phyloP scores from a whole-genome alignment of 2,888 invertebrate species.

The Chouioia cunea region DNA sequence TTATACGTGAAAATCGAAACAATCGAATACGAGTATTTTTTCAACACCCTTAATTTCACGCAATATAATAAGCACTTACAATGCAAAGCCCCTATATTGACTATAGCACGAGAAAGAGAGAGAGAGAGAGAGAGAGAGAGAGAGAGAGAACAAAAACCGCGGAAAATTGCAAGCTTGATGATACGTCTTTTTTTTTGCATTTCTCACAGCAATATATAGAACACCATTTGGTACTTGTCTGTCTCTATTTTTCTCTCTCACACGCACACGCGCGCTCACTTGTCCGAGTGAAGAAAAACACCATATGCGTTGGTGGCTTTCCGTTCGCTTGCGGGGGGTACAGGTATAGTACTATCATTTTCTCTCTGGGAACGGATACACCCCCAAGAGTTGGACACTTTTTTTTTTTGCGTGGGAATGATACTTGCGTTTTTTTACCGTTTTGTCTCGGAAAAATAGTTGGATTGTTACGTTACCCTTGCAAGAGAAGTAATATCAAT shows the following conservation, averaged over 20 bases:
- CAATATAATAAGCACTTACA: no score
- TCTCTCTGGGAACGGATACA: slow-evolving; percentile 27
- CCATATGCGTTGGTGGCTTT: background rate
- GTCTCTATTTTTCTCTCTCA: background rate
- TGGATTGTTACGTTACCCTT: background rate
- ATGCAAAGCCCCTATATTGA: no score
- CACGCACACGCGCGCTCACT: background rate
- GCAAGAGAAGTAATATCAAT: slow-evolving; percentile 25
- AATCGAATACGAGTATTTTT: no score
- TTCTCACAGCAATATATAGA: slow-evolving; percentile 1
- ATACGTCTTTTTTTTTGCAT: slow-evolving; percentile 2
- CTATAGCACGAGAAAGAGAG: no score
- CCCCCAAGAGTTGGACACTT: slow-evolving; percentile 5
- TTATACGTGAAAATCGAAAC: no score
- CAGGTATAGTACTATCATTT: slow-evolving; percentile 25
- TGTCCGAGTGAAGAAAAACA: background rate
- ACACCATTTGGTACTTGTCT: slow-evolving; percentile 10
- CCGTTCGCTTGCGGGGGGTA: slow-evolving; percentile 21
- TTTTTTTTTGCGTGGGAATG: slow-evolving; percentile 24
- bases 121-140: no score
- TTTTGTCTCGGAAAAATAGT: background rate
- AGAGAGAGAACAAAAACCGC: background rate
- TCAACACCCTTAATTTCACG: no score
- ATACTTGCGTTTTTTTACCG: slow-evolving; percentile 7
- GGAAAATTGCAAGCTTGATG: background rate